These are phyloP conservation scores for Huso huso DNA, from an alignment of 2,797 vertebrate species.

Conservation along the genomic window DNA sequence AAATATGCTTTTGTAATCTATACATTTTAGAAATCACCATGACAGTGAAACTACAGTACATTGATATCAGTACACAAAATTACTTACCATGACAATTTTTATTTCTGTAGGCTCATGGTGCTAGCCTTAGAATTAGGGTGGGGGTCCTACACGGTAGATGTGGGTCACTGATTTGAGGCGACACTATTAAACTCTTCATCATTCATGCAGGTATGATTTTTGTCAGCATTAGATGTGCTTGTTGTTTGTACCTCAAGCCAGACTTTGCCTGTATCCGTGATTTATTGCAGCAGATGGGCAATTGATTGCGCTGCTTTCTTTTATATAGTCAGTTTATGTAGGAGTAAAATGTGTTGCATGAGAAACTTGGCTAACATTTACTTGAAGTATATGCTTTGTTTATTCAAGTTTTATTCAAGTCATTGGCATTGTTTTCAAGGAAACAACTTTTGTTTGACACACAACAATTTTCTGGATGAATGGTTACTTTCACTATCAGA, in stretches of 20 bases:
- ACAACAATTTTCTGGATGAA: no score
- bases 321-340: constrained; percentile 39
- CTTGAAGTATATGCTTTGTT: constrained; percentile 12
- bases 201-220: constrained; percentile 50
- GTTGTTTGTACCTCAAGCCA: constrained; percentile 24
- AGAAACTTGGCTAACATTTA: constrained; percentile 34
- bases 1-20: constrained; percentile 18
- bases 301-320: constrained; percentile 50
- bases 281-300: constrained; percentile 46
- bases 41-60: not conserved
- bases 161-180: constrained; percentile 13
- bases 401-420: constrained; percentile 13
- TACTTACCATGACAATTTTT: not conserved
- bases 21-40: constrained; percentile 10
- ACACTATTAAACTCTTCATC: constrained; percentile 35
- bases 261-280: constrained; percentile 45
- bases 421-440: not conserved
- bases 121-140: not conserved
- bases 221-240: constrained; percentile 49
- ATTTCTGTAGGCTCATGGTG: no score
- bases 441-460: constrained; percentile 2
- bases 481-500: no score
- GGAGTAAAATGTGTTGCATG: constrained; percentile 34
- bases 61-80: not conserved
- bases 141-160: not conserved